Conservation (phyloP, 2,113 vertebrate genomes). For the Entosphenus tridentatus region DNA sequence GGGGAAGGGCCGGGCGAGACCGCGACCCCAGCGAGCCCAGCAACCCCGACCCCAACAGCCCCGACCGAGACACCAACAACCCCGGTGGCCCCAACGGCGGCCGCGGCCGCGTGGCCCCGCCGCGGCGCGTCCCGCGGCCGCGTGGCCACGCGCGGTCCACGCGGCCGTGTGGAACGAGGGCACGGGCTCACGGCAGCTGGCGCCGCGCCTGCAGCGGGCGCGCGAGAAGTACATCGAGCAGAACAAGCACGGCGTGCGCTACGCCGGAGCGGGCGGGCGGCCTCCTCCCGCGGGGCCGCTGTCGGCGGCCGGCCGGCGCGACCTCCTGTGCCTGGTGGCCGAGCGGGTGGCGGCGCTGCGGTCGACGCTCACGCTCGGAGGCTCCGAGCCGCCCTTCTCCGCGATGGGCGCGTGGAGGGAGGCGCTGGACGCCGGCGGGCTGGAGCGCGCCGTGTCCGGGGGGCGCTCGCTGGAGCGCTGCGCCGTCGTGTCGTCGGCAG, state of each 20-base stretch:
- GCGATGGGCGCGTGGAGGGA: constrained; percentile 48
- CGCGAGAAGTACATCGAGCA: constrained; percentile 55
- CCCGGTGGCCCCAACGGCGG: too few species aligned
- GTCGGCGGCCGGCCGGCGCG: constrained; percentile 13
- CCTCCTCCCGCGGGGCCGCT: too few species aligned
- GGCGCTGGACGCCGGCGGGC: constrained; percentile 33
- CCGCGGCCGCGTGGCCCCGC: too few species aligned
- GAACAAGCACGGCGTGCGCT: constrained; percentile 69
- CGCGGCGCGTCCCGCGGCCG: too few species aligned
- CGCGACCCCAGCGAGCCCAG: too few species aligned
- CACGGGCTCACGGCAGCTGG: constrained; percentile 51
- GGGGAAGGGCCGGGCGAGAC: too few species aligned
- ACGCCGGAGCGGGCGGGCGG: constrained; percentile 20
- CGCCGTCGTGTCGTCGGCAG: constrained; percentile 81
- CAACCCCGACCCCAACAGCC: too few species aligned
- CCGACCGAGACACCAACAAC: too few species aligned
- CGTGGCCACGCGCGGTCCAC: too few species aligned
- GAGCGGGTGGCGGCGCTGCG: constrained; percentile 26
- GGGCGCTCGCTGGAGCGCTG: constrained; percentile 33
- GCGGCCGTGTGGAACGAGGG: constrained; percentile 42
- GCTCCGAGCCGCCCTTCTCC: constrained; percentile 58
- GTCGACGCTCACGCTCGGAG: constrained; percentile 35
- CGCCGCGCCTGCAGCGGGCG: constrained; percentile 59
- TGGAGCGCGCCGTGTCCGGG: constrained; percentile 21
- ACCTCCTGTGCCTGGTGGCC: constrained; percentile 59